A percentile compares a stretch with the other conserved stretches of the same genome.
Evolutionary conservation across 2,113 vertebrate genomes (phyloP).

Genomic region (Megaceryle torquata): DNA sequence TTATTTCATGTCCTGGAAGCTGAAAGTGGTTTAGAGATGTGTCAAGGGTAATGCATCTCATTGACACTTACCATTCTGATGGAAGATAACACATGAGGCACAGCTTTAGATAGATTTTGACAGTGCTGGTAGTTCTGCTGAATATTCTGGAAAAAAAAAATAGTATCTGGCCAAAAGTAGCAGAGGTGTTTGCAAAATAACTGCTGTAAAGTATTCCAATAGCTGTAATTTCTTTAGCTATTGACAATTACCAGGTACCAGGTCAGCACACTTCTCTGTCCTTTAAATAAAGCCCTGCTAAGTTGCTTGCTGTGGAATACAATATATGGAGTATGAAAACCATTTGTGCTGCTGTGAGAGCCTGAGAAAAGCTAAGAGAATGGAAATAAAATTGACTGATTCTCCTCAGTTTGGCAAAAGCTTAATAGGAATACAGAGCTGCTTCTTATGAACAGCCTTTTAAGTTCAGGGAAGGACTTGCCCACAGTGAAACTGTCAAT

Average conservation of each 20-base stretch:
- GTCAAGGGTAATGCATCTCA: neutral
- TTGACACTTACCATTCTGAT: neutral
- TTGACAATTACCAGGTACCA: neutral
- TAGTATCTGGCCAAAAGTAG: neutral
- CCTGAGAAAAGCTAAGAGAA: neutral
- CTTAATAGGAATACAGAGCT: neutral
- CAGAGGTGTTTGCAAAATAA: neutral
- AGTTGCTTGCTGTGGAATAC: neutral
- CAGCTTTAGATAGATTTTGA: neutral
- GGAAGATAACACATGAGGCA: neutral
- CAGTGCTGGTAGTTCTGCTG: neutral
- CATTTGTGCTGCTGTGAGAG: neutral
- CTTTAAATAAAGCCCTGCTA: neutral
- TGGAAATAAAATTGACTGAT: neutral
- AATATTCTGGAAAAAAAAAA: neutral
- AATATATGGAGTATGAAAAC: accelerated
- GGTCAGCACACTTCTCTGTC: neutral
- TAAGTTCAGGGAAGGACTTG: neutral
- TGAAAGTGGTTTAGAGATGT: neutral
- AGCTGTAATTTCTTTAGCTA: neutral
- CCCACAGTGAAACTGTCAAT: neutral
- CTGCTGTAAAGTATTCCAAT: neutral
- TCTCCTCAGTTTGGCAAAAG: neutral
- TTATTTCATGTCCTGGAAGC: neutral
- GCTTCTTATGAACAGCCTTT: neutral